phyloP scores from a whole-genome alignment of 2,113 vertebrate genomes.

The Lycaon pictus region DNA sequence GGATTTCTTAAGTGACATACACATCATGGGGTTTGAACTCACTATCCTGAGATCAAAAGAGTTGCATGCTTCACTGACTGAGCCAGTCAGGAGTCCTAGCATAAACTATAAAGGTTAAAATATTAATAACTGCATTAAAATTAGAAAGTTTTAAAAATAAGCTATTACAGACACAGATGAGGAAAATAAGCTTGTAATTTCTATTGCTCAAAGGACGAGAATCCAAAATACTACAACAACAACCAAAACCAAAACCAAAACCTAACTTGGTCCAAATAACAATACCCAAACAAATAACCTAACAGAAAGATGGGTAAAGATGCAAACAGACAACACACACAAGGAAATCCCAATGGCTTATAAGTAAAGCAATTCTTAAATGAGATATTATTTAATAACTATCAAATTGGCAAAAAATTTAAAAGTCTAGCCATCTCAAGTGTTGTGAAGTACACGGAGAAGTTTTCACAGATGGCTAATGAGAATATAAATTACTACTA shows the following conservation, averaged over 20 bases:
- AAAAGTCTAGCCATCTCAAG: not conserved
- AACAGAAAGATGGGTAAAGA: not conserved
- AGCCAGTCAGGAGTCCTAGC: not conserved
- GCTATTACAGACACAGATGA: not conserved
- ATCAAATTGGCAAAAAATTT: not conserved
- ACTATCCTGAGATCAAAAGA: not conserved
- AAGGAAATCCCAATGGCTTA: not conserved
- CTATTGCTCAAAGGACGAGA: not conserved
- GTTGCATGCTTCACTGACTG: not conserved
- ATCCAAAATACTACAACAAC: not conserved
- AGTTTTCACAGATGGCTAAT: not conserved
- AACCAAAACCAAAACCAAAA: not conserved
- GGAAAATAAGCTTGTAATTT: not conserved
- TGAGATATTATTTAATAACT: not conserved
- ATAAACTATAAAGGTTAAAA: slow-evolving; percentile 41
- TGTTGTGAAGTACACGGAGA: not conserved
- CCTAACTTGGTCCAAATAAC: not conserved
- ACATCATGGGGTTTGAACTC: not conserved
- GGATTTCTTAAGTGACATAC: slow-evolving; percentile 19
- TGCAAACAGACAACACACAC: not conserved
- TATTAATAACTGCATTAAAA: slow-evolving; percentile 40
- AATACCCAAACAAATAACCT: not conserved
- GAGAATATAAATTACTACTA: not conserved
- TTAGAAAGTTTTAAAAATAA: slow-evolving; percentile 49
- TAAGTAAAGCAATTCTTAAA: not conserved